phyloP scores from a whole-genome alignment of 2,888 invertebrate species.

The Syrista parreyssii region DNA sequence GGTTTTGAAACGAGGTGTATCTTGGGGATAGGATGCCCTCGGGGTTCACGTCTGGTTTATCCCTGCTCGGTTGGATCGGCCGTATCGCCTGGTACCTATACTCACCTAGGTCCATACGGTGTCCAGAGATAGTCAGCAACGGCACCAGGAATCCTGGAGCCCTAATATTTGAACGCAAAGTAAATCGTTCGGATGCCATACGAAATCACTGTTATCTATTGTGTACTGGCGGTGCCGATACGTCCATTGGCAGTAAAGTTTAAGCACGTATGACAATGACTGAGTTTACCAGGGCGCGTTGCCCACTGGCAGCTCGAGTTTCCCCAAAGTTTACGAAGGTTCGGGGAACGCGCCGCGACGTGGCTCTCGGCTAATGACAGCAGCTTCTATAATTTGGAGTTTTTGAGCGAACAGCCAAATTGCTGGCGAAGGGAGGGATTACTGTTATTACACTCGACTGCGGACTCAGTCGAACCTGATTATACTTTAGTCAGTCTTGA shows the following conservation, averaged over 20 bases:
- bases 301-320: constrained; percentile 24
- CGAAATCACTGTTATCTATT: constrained; percentile 37
- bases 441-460: constrained; percentile 64
- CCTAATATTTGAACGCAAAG: constrained; percentile 36
- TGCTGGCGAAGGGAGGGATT: constrained; percentile 62
- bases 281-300: constrained; percentile 10
- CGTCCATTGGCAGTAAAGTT: constrained; percentile 3
- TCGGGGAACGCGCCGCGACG: constrained; percentile 43
- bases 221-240: not conserved
- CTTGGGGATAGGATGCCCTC: not conserved
- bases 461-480: constrained; percentile 61
- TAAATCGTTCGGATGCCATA: constrained; percentile 31
- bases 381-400: constrained; percentile 65
- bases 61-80: not conserved
- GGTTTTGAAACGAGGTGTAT: not conserved
- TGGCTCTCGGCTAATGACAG: constrained; percentile 58
- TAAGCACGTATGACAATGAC: constrained; percentile 11
- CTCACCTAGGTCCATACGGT: not conserved
- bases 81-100: not conserved
- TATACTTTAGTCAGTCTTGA: constrained; percentile 61
- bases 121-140: not conserved
- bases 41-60: not conserved
- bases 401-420: constrained; percentile 64
- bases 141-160: not conserved
- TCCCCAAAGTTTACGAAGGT: constrained; percentile 42